Evolutionary conservation across 2,797 vertebrate species (phyloP).

Genomic region (Syngnathus acus): DNA sequence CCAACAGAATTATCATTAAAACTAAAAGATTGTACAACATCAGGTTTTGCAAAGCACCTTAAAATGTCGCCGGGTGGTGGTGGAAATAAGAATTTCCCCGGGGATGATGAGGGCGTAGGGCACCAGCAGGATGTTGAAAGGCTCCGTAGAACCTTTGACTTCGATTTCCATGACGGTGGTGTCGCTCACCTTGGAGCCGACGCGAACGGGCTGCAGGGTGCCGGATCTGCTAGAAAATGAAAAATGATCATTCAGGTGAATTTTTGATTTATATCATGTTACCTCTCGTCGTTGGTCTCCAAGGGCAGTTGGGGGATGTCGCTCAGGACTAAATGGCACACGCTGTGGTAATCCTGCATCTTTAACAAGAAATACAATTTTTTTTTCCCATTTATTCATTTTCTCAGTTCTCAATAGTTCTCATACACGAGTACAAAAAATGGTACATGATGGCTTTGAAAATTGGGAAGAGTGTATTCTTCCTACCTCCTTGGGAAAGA

Average conservation of each 20-base stretch:
- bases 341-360: slow-evolving; percentile 80
- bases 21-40: too few relatives aligned
- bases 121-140: slow-evolving; percentile 78
- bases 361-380: slow-evolving; percentile 30
- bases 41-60: slow-evolving; percentile 62
- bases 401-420: background rate
- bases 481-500: slow-evolving; percentile 77
- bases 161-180: slow-evolving; percentile 81
- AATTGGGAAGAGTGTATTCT: too few relatives aligned
- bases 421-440: background rate
- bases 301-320: slow-evolving; percentile 66
- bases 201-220: slow-evolving; percentile 31
- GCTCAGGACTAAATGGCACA: slow-evolving; percentile 80
- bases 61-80: slow-evolving; percentile 70
- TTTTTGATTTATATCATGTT: too few relatives aligned
- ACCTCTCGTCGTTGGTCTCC: slow-evolving; percentile 25
- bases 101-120: slow-evolving; percentile 81
- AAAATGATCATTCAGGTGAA: background rate
- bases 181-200: slow-evolving; percentile 50
- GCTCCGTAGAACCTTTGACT: slow-evolving; percentile 79
- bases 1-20: background rate
- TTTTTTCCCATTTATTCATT: background rate
- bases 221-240: slow-evolving; percentile 26
- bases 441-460: too few relatives aligned
- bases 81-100: slow-evolving; percentile 76